phyloP scores from a whole-genome alignment of 1,140 invertebrate genomes.

The Aphidius gifuensis region DNA sequence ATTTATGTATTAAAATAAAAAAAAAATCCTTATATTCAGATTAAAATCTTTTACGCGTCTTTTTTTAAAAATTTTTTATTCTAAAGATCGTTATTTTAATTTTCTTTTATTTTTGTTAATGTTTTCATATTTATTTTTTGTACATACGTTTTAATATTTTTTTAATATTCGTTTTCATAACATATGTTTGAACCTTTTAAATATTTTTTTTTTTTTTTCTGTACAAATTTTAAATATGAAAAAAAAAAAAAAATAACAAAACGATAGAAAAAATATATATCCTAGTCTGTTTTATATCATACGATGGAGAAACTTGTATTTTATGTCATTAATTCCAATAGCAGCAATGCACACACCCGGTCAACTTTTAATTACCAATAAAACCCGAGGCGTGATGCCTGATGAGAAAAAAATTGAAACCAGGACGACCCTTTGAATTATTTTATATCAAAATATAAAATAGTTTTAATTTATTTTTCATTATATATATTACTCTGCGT shows the following conservation, averaged over 20 bases:
- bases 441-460: not conserved
- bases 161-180: not conserved
- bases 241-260: not conserved
- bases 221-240: not conserved
- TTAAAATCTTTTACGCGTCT: not conserved
- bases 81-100: no score
- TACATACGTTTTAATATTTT: slow-evolving; percentile 4
- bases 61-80: no score
- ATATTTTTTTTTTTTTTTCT: slow-evolving; percentile 1
- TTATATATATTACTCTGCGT: not conserved
- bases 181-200: slow-evolving; percentile 4
- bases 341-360: slow-evolving; percentile 36
- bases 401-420: slow-evolving; percentile 48
- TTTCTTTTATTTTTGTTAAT: not conserved
- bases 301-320: slow-evolving; percentile 15
- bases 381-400: slow-evolving; percentile 39
- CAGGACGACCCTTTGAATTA: not conserved
- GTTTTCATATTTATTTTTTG: slow-evolving; percentile 9
- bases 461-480: slow-evolving; percentile 14
- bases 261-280: not conserved
- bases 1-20: slow-evolving; percentile 6
- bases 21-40: slow-evolving; percentile 1
- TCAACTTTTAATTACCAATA: slow-evolving; percentile 55
- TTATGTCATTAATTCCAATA: slow-evolving; percentile 53
- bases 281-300: slow-evolving; percentile 8